These are phyloP conservation scores for Trichogramma pretiosum DNA, from an alignment of 1,140 invertebrate genomes.

Conservation along the genomic window DNA sequence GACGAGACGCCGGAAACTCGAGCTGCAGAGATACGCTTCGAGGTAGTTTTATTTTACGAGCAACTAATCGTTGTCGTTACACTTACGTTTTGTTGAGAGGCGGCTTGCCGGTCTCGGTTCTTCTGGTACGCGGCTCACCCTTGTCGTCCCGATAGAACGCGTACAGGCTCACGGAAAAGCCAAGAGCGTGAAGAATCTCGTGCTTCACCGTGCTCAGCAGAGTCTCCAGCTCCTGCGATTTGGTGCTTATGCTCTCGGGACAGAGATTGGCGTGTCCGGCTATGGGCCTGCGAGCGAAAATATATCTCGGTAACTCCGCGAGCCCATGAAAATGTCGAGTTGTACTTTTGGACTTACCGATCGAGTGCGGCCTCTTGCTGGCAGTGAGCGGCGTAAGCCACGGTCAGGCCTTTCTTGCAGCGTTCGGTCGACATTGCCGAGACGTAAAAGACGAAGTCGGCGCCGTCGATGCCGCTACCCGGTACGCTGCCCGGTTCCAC, in stretches of 20 bases:
- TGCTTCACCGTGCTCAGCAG: slow-evolving; percentile 96
- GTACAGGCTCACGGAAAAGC: slow-evolving; percentile 90
- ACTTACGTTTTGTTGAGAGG: slow-evolving; percentile 78
- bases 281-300: slow-evolving; percentile 69
- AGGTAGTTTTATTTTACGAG: too few species aligned
- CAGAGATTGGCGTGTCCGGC: slow-evolving; percentile 98
- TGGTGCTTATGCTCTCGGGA: slow-evolving; percentile 88
- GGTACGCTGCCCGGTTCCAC: slow-evolving; percentile 44
- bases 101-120: slow-evolving; percentile 80
- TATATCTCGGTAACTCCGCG: not conserved
- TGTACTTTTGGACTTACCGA: slow-evolving; percentile 50
- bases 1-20: too few species aligned
- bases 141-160: slow-evolving; percentile 85
- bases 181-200: slow-evolving; percentile 95
- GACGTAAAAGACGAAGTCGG: slow-evolving; percentile 96
- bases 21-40: too few species aligned
- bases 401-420: slow-evolving; percentile 82
- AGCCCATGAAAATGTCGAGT: not conserved
- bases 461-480: slow-evolving; percentile 67
- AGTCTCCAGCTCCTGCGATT: slow-evolving; percentile 84
- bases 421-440: slow-evolving; percentile 87
- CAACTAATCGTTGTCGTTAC: too few species aligned
- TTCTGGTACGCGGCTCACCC: slow-evolving; percentile 74
- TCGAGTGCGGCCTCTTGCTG: slow-evolving; percentile 90
- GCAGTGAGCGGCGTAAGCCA: slow-evolving; percentile 97